Percentiles rank a stretch among this genome's conserved stretches.
These are phyloP conservation scores for Hemicordylus capensis DNA, from an alignment of 2,113 vertebrate species.

Conservation along the genomic window DNA sequence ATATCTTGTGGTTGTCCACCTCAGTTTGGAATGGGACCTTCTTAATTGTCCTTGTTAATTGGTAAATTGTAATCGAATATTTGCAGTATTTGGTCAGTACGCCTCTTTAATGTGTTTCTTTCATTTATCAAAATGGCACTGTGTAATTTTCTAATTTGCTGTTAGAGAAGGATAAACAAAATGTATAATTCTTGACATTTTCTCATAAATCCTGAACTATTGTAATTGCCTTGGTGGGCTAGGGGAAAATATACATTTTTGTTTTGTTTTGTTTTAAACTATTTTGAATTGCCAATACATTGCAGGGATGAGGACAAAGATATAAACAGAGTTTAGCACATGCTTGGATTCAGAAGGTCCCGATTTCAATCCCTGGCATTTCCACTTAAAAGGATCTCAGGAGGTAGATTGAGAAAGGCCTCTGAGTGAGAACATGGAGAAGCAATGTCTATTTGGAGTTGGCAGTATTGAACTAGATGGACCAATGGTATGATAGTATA, in stretches of 20 bases:
- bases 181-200: background rate
- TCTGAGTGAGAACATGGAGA: background rate
- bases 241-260: background rate
- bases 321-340: background rate
- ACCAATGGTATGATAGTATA: background rate
- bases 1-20: background rate
- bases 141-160: background rate
- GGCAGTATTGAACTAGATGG: background rate
- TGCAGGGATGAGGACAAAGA: too few relatives aligned
- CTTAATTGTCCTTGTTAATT: slow-evolving; percentile 8
- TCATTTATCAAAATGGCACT: background rate
- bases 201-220: background rate
- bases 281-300: background rate
- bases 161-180: slow-evolving; percentile 11
- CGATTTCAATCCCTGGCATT: background rate
- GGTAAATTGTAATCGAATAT: background rate
- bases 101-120: slow-evolving; percentile 20
- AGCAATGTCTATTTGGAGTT: background rate
- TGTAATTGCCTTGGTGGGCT: background rate
- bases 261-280: background rate
- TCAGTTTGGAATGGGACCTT: background rate
- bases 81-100: background rate
- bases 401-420: background rate
- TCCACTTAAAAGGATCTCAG: background rate
- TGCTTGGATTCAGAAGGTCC: background rate